A percentile compares a stretch with the other conserved stretches of the same genome.
These are phyloP conservation scores for Ectemnius continuus DNA, from an alignment of 2,888 invertebrate species.

Conservation along the genomic window DNA sequence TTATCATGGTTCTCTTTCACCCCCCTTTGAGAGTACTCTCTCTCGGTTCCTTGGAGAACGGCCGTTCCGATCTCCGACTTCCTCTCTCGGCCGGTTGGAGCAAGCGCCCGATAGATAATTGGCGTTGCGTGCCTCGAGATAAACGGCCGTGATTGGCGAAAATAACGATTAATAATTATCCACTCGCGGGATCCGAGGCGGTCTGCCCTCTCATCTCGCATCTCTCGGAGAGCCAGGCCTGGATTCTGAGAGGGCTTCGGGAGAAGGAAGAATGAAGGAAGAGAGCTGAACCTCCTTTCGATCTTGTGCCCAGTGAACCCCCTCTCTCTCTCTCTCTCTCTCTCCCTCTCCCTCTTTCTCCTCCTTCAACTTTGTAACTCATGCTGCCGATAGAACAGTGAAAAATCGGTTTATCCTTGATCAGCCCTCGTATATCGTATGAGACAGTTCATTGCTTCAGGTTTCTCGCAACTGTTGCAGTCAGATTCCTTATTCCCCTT, in stretches of 20 bases:
- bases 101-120: constrained; percentile 73
- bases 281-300: constrained; percentile 44
- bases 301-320: constrained; percentile 8
- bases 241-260: constrained; percentile 14
- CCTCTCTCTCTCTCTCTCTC: constrained; percentile 2
- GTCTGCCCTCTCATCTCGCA: constrained; percentile 70
- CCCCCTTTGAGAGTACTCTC: constrained; percentile 5
- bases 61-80: constrained; percentile 4
- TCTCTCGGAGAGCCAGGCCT: constrained; percentile 45
- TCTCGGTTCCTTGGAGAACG: constrained; percentile 22
- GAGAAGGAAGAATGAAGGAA: constrained; percentile 20
- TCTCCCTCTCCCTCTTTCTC: not conserved
- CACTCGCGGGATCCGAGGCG: constrained; percentile 71
- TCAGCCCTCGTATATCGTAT: not conserved
- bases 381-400: constrained; percentile 8
- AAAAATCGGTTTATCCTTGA: not conserved
- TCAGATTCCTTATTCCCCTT: too few relatives aligned
- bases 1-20: constrained; percentile 20
- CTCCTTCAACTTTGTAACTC: constrained; percentile 19
- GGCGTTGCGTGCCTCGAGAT: constrained; percentile 76
- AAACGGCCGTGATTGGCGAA: constrained; percentile 76
- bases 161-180: constrained; percentile 77
- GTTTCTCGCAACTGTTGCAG: too few relatives aligned
- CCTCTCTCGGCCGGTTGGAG: constrained; percentile 28
- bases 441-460: too few relatives aligned